These are phyloP conservation scores for Rhabdomys dilectus DNA, from an alignment of 2,113 vertebrate species.

Conservation along the genomic window DNA sequence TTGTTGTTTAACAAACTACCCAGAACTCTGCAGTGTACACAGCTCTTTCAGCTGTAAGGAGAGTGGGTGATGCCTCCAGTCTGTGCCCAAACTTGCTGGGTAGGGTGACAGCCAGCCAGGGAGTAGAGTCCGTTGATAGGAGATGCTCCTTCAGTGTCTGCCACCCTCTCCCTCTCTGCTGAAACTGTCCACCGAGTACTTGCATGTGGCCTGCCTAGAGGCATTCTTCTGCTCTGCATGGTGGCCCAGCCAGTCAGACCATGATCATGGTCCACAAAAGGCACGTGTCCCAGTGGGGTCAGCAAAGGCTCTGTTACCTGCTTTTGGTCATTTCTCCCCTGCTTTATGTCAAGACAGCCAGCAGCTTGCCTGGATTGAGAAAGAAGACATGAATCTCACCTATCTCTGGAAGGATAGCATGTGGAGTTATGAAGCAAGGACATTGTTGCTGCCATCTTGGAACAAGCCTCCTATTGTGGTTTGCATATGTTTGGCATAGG, in stretches of 20 bases:
- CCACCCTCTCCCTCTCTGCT: neutral
- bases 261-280: neutral
- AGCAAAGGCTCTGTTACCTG: neutral
- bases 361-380: neutral
- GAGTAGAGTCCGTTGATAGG: fast-evolving
- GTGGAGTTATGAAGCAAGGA: fast-evolving
- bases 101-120: no score
- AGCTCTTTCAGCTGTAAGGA: neutral
- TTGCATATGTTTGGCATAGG: no score
- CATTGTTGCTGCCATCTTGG: neutral
- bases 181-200: no score
- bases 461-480: neutral
- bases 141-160: neutral
- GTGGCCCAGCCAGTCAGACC: neutral
- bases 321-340: neutral
- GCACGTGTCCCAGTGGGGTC: neutral
- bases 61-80: neutral
- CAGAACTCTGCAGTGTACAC: neutral
- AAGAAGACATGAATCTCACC: no score
- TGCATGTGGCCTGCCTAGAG: neutral
- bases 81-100: neutral
- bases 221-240: neutral
- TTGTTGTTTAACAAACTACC: neutral
- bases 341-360: neutral
- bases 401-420: neutral